These are phyloP conservation scores for Heteractis magnifica DNA, from an alignment of 92 coral and sea anemone genomes.

Conservation along the genomic window DNA sequence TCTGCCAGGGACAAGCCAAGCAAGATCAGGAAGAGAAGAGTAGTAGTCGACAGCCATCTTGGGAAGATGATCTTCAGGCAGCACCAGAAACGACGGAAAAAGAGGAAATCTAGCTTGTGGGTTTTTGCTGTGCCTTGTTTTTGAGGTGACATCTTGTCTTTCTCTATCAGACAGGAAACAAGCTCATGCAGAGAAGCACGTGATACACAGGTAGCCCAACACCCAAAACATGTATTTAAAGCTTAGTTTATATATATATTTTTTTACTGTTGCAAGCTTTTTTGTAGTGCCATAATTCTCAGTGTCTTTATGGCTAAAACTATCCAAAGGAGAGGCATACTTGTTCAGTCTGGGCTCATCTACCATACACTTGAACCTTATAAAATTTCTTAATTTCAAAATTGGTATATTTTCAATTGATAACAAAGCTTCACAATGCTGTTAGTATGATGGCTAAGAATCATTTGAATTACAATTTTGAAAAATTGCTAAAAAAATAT, in stretches of 20 bases:
- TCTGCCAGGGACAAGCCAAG: slow-evolving; percentile 83
- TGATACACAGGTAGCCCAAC: background rate
- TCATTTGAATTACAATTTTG: too few species aligned
- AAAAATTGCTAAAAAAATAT: too few species aligned
- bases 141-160: slow-evolving; percentile 8
- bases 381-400: too few species aligned
- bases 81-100: slow-evolving; percentile 74
- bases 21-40: slow-evolving; percentile 67
- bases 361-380: too few species aligned
- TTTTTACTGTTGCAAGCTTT: background rate
- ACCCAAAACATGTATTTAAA: background rate
- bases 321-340: too few species aligned
- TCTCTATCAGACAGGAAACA: background rate
- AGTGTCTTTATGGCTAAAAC: too few species aligned
- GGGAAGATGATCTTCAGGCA: slow-evolving; percentile 84
- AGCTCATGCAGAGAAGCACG: background rate
- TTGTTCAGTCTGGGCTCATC: too few species aligned
- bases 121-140: slow-evolving; percentile 9
- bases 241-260: too few species aligned
- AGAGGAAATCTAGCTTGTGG: slow-evolving; percentile 74
- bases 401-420: too few species aligned
- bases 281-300: background rate
- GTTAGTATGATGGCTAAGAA: too few species aligned
- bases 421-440: too few species aligned
- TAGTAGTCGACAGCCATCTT: slow-evolving; percentile 62